Evolutionary conservation across 2,797 vertebrate species (phyloP).

Genomic region (Cheirogaleus major): DNA sequence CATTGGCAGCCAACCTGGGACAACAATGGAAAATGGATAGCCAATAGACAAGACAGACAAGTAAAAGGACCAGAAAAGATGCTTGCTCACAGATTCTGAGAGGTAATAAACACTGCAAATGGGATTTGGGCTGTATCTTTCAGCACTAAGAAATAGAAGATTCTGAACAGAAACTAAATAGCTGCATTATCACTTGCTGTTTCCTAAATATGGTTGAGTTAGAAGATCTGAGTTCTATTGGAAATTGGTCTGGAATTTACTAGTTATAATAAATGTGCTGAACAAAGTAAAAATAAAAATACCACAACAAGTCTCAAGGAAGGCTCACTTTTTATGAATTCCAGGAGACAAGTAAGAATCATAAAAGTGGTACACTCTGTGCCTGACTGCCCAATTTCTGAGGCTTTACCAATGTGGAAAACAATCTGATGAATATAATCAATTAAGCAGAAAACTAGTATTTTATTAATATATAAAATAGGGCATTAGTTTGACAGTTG

Average conservation of each 20-base stretch:
- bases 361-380: not conserved
- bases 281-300: constrained; percentile 48
- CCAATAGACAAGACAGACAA: constrained; percentile 73
- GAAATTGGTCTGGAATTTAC: constrained; percentile 10
- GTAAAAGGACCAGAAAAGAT: constrained; percentile 67
- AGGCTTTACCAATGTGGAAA: not conserved
- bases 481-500: not conserved
- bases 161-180: constrained; percentile 55
- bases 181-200: constrained; percentile 51
- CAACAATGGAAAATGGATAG: constrained; percentile 77
- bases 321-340: not conserved
- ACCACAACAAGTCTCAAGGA: not conserved
- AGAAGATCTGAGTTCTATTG: not conserved
- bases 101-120: constrained; percentile 75
- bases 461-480: not conserved
- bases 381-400: not conserved
- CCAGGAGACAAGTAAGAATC: not conserved
- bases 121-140: constrained; percentile 61
- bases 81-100: constrained; percentile 69
- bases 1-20: constrained; percentile 71
- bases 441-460: not conserved
- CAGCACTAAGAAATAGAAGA: constrained; percentile 57
- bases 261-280: not conserved
- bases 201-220: constrained; percentile 29
- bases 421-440: not conserved